phyloP scores from a whole-genome alignment of 2,797 vertebrate species.

The Oreonectes daqikongensis region DNA sequence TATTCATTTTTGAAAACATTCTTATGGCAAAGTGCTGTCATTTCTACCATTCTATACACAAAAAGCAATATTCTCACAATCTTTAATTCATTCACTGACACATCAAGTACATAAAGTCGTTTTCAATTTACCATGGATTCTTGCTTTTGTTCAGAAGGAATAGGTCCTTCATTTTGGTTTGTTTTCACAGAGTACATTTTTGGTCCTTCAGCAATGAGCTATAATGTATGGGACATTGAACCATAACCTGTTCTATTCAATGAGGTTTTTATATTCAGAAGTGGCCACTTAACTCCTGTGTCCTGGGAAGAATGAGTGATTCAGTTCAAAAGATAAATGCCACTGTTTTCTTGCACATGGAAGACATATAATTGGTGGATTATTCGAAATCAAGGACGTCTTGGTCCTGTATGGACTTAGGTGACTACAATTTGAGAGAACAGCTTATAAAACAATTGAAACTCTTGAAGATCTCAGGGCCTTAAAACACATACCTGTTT shows the following conservation, averaged over 20 bases:
- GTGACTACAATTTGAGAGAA: neutral
- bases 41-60: conserved; percentile 1
- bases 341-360: conserved; percentile 33
- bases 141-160: conserved; percentile 48
- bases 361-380: conserved; percentile 30
- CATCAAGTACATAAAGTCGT: conserved; percentile 35
- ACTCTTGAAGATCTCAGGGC: conserved; percentile 20
- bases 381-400: conserved; percentile 42
- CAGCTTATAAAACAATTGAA: neutral
- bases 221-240: conserved; percentile 59
- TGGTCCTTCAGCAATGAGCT: conserved; percentile 50
- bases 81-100: conserved; percentile 51
- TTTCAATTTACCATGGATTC: conserved; percentile 27
- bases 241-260: conserved; percentile 57
- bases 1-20: neutral
- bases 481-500: conserved; percentile 1
- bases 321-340: conserved; percentile 37
- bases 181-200: conserved; percentile 48
- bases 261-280: conserved; percentile 54
- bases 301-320: conserved; percentile 44
- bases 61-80: conserved; percentile 41
- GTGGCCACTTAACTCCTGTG: conserved; percentile 58
- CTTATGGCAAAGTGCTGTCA: neutral
- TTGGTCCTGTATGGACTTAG: conserved; percentile 19
- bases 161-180: conserved; percentile 40